These are phyloP conservation scores for Steromphala cineraria DNA, from an alignment of 2,888 invertebrate species.

Conservation along the genomic window DNA sequence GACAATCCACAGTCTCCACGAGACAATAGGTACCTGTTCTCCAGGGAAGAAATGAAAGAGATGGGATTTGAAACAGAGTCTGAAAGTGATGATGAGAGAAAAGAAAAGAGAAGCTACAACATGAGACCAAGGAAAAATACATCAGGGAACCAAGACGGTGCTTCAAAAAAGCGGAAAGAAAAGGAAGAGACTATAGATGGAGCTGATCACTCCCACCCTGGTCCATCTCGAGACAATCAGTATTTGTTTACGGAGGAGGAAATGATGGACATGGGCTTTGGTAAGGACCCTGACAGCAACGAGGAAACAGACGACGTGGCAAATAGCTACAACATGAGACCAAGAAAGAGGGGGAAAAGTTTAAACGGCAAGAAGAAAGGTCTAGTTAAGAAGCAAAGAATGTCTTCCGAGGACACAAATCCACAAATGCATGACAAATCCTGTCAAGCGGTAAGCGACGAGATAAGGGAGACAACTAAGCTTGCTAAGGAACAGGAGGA, in stretches of 20 bases:
- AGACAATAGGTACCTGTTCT: neutral
- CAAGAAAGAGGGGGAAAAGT: constrained; percentile 35
- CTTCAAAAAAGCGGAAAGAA: neutral
- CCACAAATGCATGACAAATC: constrained; percentile 26
- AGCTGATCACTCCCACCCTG: neutral
- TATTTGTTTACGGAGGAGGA: neutral
- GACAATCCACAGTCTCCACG: too few species aligned
- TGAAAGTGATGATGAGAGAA: neutral
- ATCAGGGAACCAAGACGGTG: neutral
- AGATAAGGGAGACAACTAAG: constrained; percentile 48
- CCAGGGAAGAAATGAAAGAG: neutral
- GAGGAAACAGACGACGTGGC: neutral
- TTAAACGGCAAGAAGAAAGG: constrained; percentile 41
- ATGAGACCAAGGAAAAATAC: neutral
- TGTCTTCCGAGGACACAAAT: neutral
- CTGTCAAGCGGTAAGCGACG: constrained; percentile 56
- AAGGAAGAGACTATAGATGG: neutral
- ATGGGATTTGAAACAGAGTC: neutral
- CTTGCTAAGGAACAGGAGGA: constrained; percentile 32
- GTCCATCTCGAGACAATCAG: neutral
- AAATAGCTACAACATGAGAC: neutral
- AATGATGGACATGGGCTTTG: neutral
- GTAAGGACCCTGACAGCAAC: neutral
- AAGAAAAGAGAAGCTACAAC: neutral
- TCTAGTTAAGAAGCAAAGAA: constrained; percentile 30